Base-by-base conservation (phyloP, 2,888 invertebrate genomes). In the Myopa testacea region DNA sequence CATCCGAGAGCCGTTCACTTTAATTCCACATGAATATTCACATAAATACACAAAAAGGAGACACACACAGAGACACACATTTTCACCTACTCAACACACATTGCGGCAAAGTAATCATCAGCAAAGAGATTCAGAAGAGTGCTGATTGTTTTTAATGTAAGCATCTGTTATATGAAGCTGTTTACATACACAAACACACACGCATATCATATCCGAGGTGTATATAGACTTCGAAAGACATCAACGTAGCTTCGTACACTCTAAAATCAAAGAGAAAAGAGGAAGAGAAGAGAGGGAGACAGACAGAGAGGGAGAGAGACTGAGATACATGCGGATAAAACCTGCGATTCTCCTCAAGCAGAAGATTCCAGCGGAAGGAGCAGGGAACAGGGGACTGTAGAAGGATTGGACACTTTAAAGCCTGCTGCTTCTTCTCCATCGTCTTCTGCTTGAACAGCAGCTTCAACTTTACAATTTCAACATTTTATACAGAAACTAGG, bases 31-130 rank as follows among this genome's bases (percentile, higher is more conserved):
- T 55, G 55, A 14, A 55, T 10, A 55, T 16, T n/a, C 55, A n/a
- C 16, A 55, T n/a, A 55, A 14, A 55, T 5, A n/a, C 55, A 16
- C 55, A 10, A 16, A 2, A 14, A n/a, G n/a, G 10, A 26, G 16
- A 55, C n/a, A 55, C 55, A 55, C 55, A 70, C 70, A 34, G n/a
- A 50, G 16, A 50, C 50, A 52, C 19, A 69, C 69, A 8, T 45
- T 26, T 50, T 45, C 45, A 14, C 8, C 19, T 19, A 16, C n/a
- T 40, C n/a, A 6, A 52, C 1, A 52, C 55, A 55, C 19, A 6
- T 55, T 55, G 55, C 16, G n/a, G 55, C 55, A n/a, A 55, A n/a
- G 55, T 55, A 55, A 55, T 55, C 55, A 16, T 55, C 55, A 14
- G 16, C 10, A n/a, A 55, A 14, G 14, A 5, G 8, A 55, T 14